A percentile compares a stretch with the other conserved stretches of the same genome.
Evolutionary conservation across 2,797 vertebrate species (phyloP).

Genomic region (Tenualosa thibaudeaui): DNA sequence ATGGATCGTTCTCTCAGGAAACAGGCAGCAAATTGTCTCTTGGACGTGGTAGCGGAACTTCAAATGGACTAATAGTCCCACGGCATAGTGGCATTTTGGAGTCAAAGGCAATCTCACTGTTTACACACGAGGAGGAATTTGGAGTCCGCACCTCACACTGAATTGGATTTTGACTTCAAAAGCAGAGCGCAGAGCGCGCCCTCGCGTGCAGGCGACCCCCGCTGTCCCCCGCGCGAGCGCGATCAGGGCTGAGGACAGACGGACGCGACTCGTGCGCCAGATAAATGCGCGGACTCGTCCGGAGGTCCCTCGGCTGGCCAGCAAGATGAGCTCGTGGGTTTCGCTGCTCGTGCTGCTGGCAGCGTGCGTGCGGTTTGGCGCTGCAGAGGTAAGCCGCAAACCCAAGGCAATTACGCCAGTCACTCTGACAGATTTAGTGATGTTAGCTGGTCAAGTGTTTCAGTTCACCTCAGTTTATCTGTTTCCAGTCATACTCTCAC

Average conservation of each 20-base stretch:
- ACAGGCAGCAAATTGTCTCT: slow-evolving; percentile 22
- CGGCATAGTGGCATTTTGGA: slow-evolving; percentile 33
- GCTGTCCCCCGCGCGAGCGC: slow-evolving; percentile 51
- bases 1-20: slow-evolving; percentile 46
- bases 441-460: neutral
- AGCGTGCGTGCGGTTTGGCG: slow-evolving; percentile 66
- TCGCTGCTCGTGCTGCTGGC: slow-evolving; percentile 75
- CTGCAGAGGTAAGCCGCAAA: slow-evolving; percentile 69
- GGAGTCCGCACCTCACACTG: neutral
- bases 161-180: slow-evolving; percentile 3
- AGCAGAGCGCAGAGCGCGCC: neutral
- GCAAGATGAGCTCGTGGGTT: slow-evolving; percentile 78
- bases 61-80: slow-evolving; percentile 38
- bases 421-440: neutral
- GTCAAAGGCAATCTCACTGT: slow-evolving; percentile 41
- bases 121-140: slow-evolving; percentile 35
- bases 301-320: slow-evolving; percentile 72
- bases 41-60: slow-evolving; percentile 32
- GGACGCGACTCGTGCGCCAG: slow-evolving; percentile 60
- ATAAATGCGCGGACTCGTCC: slow-evolving; percentile 74
- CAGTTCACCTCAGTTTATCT: neutral
- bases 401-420: neutral
- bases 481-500: neutral
- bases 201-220: slow-evolving; percentile 51
- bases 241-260: slow-evolving; percentile 66